phyloP scores from a whole-genome alignment of 35 echinoderm and acorn worm genomes.

The Nesometra sesokonis region DNA sequence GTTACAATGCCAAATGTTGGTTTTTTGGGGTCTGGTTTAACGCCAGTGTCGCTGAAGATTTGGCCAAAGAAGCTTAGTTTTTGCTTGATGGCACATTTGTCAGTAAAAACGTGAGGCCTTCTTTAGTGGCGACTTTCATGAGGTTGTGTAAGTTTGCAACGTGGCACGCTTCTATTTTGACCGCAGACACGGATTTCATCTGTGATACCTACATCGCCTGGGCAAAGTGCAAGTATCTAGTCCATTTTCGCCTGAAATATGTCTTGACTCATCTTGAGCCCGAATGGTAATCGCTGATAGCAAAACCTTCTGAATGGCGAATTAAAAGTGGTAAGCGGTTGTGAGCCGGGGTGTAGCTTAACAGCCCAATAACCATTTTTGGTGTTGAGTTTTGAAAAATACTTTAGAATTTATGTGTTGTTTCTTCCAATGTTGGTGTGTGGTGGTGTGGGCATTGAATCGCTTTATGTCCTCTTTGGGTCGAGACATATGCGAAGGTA shows the following conservation, averaged over 20 bases:
- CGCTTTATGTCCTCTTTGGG: conserved; percentile 21
- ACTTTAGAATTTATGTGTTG: conserved; percentile 33
- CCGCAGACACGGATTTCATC: conserved; percentile 3
- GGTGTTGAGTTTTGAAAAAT: conserved; percentile 59
- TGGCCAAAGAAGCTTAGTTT: too few relatives aligned
- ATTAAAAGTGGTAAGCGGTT: conserved; percentile 55
- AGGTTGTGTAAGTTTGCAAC: not conserved
- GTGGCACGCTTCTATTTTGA: not conserved
- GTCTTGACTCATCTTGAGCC: conserved; percentile 28
- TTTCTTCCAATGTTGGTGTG: conserved; percentile 46
- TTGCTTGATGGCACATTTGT: too few relatives aligned
- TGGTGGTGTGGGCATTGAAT: conserved; percentile 35
- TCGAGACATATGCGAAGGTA: conserved; percentile 16
- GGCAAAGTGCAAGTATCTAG: conserved; percentile 16
- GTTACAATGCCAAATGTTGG: too few relatives aligned
- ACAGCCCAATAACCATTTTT: conserved; percentile 66
- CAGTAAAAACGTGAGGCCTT: not conserved
- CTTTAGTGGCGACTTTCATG: not conserved
- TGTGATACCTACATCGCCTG: conserved; percentile 10
- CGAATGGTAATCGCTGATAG: conserved; percentile 31
- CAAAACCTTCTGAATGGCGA: conserved; percentile 33
- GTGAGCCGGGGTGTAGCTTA: conserved; percentile 20
- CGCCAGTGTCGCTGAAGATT: too few relatives aligned
- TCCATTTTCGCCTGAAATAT: conserved; percentile 29
- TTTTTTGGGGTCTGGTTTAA: too few relatives aligned